Percentiles rank a stretch among this genome's conserved stretches.
Conservation (phyloP, 2,113 vertebrate genomes). For the Hemiscyllium ocellatum region DNA sequence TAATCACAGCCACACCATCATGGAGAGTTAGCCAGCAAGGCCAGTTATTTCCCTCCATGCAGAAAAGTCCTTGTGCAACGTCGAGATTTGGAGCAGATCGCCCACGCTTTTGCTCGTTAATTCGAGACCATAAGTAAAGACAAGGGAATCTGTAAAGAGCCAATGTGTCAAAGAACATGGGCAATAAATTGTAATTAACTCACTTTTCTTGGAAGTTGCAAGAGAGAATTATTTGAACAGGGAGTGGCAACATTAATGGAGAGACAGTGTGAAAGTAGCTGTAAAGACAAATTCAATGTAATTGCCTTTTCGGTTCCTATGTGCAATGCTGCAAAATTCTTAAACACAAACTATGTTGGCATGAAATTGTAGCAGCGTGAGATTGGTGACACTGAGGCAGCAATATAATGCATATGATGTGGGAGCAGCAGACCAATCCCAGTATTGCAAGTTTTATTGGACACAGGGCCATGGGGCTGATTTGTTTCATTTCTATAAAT, state of each 20-base stretch:
- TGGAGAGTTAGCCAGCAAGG: not conserved
- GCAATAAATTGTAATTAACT: not conserved
- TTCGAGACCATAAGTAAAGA: not conserved
- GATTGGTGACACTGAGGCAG: too few relatives aligned
- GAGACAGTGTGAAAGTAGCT: not conserved
- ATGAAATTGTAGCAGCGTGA: not conserved
- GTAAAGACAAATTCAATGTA: not conserved
- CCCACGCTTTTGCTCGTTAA: not conserved
- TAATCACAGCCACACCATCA: not conserved
- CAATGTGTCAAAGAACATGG: not conserved
- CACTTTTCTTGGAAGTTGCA: not conserved
- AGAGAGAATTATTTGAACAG: not conserved
- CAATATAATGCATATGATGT: not conserved
- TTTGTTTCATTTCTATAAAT: not conserved
- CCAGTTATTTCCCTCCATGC: not conserved
- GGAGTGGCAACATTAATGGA: not conserved
- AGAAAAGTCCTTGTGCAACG: not conserved
- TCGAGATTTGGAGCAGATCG: not conserved
- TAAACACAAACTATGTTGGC: not conserved
- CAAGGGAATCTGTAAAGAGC: not conserved
- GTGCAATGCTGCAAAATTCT: not conserved
- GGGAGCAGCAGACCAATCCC: not conserved
- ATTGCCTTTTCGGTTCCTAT: not conserved
- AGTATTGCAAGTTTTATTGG: not conserved
- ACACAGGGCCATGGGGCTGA: not conserved